phyloP scores from a whole-genome alignment of 2,888 invertebrate genomes.

The Ophion obscuratus region DNA sequence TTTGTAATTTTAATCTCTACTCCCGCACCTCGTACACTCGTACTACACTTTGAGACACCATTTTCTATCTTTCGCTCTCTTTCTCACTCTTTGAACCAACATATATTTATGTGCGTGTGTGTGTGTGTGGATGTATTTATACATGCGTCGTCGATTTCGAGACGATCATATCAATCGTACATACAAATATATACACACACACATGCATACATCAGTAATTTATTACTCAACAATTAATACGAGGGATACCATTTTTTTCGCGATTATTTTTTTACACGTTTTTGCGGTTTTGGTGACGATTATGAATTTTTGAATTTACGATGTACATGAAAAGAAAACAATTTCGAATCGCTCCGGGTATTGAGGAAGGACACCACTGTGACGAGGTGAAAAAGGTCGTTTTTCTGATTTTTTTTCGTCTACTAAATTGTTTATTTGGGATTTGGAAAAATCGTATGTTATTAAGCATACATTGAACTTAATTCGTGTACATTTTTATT shows the following conservation, averaged over 20 bases:
- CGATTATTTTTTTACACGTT: neutral
- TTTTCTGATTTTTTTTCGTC: too few relatives aligned
- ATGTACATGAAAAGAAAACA: neutral
- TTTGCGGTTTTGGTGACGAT: neutral
- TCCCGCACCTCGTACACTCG: slow-evolving; percentile 54
- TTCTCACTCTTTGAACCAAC: neutral
- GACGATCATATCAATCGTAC: slow-evolving; percentile 40
- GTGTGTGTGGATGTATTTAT: slow-evolving; percentile 18
- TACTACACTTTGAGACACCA: slow-evolving; percentile 1
- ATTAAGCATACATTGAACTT: too few relatives aligned
- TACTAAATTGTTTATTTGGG: too few relatives aligned
- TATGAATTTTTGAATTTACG: neutral
- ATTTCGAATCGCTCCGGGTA: neutral
- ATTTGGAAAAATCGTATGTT: too few relatives aligned
- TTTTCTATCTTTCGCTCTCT: neutral
- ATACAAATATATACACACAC: neutral
- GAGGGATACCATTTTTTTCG: too few relatives aligned
- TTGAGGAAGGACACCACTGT: too few relatives aligned
- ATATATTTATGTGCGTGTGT: slow-evolving; percentile 21
- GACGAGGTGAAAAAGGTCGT: too few relatives aligned
- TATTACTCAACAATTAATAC: neutral
- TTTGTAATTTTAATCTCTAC: slow-evolving; percentile 57
- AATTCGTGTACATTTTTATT: too few relatives aligned
- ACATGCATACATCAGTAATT: neutral
- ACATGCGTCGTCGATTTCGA: slow-evolving; percentile 16